A percentile compares a stretch with the other conserved stretches of the same genome.
phyloP scores from a whole-genome alignment of 2,797 vertebrate genomes.

The Rousettus madagascariensis region DNA sequence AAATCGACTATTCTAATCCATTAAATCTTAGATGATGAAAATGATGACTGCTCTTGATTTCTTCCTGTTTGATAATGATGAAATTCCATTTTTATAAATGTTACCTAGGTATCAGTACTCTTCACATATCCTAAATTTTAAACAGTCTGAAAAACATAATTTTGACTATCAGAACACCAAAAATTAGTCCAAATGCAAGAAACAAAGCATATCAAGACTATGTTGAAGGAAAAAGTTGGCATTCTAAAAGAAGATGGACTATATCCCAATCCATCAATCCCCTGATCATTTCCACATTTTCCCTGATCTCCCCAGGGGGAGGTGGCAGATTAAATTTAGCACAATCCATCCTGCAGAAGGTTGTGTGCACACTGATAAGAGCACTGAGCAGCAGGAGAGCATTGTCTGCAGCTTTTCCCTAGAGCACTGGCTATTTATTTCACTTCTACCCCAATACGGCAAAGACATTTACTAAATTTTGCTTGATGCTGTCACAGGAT shows the following conservation, averaged over 20 bases:
- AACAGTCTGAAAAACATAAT: neutral
- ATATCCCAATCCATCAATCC: conserved; percentile 63
- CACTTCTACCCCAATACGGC: conserved; percentile 46
- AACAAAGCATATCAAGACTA: conserved; percentile 32
- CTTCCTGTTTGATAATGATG: neutral
- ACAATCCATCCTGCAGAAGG: conserved; percentile 59
- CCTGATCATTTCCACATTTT: conserved; percentile 63
- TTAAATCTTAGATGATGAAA: neutral
- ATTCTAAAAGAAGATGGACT: conserved; percentile 59
- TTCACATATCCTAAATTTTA: neutral
- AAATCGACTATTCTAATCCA: neutral
- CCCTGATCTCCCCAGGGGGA: conserved; percentile 62
- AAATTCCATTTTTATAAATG: neutral
- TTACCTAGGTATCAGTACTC: neutral
- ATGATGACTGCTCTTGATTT: neutral
- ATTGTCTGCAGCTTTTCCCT: conserved; percentile 51
- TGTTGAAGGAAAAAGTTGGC: conserved; percentile 25
- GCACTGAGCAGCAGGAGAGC: neutral
- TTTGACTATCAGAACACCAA: neutral
- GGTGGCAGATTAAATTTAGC: conserved; percentile 70
- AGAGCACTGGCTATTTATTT: conserved; percentile 68
- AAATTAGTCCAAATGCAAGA: neutral
- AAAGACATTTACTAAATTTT: conserved; percentile 72
- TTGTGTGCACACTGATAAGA: conserved; percentile 71
- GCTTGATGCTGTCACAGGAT: conserved; percentile 53